Evolutionary conservation across 2,797 vertebrate species (phyloP), one percentile per base, ranked within the genome.

Genomic region (Dendrocincla fuliginosa): DNA sequence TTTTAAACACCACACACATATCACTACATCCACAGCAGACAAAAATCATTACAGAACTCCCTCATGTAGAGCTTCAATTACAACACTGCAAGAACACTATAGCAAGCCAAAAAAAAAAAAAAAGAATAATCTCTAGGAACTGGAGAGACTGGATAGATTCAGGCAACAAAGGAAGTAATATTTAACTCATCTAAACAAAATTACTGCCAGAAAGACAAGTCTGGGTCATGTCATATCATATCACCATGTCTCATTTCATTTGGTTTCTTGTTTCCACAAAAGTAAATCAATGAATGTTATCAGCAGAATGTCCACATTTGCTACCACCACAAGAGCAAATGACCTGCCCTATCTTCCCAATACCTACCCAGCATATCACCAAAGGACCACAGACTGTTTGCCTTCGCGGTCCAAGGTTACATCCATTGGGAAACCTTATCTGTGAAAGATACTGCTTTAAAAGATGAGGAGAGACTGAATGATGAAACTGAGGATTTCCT

Each of bases 341-440:
- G 77, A 74, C 84, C 63, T 70, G 24, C 41, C 68, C 75, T 74
- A 53, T 71, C 56, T 85, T 60, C 90, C 46, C 77, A 92, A 95
- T 53, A 95, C 16, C 67, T 22, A 46, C 22, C 16, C 37, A 89
- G 32, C 16, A 0, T 87, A 95, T 80, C 94, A 90, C 59, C 59
- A 79, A 82, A 89, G 73, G 39, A 74, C 46, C n/a, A 55, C 1
- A 82, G 65, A 10, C 68, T 95, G 78, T 94, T 96, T 96, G 86
- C 23, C 90, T 84, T 74, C 42, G 50, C 3, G 9, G 63, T 77
- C 90, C 94, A 97, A 97, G 88, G 96, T 85, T 70, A 93, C 9
- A 91, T 1, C 64, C 74, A 94, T 71, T 84, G 75, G 80, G 84
- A 93, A 97, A 95, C 44, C 70, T 96, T 93, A 95, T 90, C 92